Base-by-base conservation (phyloP, 1,140 invertebrate species). In the Lepidurus apus region DNA sequence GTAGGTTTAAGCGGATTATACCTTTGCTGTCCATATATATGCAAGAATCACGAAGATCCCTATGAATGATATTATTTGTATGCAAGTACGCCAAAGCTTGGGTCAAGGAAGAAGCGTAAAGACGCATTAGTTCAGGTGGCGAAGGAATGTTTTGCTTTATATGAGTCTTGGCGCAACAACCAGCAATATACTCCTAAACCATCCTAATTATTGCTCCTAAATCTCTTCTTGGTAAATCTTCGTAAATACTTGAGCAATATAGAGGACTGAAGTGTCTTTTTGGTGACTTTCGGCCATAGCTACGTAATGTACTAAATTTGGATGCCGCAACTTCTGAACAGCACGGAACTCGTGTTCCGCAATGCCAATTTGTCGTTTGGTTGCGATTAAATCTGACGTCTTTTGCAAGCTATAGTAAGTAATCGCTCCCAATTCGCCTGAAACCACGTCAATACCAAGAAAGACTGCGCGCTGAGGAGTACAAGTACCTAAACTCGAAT, bases 41-140 rank as follows among this genome's bases (percentile, higher is more conserved):
- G 53, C 53, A 65, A 65, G 53, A 65, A 65, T 65, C 53, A 65
- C 53, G 85, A 8, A 95, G 82, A 85, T 92, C 90, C 83, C 91
- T 91, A 83, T 95, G 93, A 1, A 93, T 91, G 10, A 94, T 89
- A 81, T 91, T 91, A 83, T 93, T 93, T 73, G 89, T 86, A 82
- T 95, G 93, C 13, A 95, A 85, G 83, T 90, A 93, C n/a, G 89
- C 85, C 8, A 95, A 81, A 3, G 90, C 91, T 75, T 88, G 86
- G 1, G 94, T 83, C 34, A 93, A 87, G 73, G 90, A 90, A 9
- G 84, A 85, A 1, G 90, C 88, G 80, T 92, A 88, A 83, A 89
- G 86, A 17, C 90, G 87, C 26, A 94, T 82, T 74, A 90, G 83
- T 79, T 89, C 88, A 13, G 90, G 84, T 73, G 87, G 89, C 78